A percentile compares a stretch with the other conserved stretches of the same genome.
phyloP scores from a whole-genome alignment of 2,113 vertebrate species.

The Microcebus lehilahytsara region DNA sequence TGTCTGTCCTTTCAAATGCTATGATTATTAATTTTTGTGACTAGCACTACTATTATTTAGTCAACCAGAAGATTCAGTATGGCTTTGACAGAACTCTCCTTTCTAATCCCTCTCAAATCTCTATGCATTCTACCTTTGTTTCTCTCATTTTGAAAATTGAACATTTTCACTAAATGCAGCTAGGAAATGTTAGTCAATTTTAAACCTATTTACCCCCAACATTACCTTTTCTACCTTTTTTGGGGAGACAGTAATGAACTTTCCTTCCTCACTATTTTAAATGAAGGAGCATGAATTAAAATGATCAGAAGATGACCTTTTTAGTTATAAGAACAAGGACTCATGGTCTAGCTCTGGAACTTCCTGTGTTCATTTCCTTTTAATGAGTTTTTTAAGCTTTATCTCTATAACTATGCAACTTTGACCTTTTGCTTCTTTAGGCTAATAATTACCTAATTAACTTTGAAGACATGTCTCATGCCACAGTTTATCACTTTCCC shows the following conservation, averaged over 20 bases:
- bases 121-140: background rate
- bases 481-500: conserved; percentile 75
- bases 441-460: conserved; percentile 74
- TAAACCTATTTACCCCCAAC: background rate
- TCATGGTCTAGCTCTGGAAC: conserved; percentile 63
- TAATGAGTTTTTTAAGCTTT: conserved; percentile 70
- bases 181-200: background rate
- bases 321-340: background rate
- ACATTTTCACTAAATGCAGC: background rate
- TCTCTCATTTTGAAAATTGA: conserved; percentile 29
- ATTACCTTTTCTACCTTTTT: background rate
- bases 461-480: conserved; percentile 75
- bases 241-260: background rate
- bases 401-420: conserved; percentile 72
- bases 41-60: accelerated
- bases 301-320: background rate
- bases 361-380: conserved; percentile 57
- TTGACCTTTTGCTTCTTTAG: conserved; percentile 79
- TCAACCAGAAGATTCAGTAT: background rate
- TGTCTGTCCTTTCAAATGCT: background rate
- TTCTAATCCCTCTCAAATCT: background rate
- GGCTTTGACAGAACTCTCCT: background rate
- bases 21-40: background rate
- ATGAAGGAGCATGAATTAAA: conserved; percentile 12
- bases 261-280: background rate